Percentiles rank a stretch among this genome's conserved stretches.
Evolutionary conservation across 2,888 invertebrate genomes (phyloP).

Genomic region (Erebia ligea): DNA sequence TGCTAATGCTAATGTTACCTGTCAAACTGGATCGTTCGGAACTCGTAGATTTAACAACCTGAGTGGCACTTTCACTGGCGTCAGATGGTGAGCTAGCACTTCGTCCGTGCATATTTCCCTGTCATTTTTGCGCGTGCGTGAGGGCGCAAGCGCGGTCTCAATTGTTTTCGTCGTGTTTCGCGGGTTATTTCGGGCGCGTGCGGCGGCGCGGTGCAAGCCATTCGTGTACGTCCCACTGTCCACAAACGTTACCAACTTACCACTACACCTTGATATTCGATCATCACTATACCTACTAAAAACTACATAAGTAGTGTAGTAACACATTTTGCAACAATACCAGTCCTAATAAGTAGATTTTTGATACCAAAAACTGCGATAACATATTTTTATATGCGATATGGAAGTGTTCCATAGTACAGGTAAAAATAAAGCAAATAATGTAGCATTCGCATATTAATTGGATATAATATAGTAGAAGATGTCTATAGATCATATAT

Average conservation of each 20-base stretch:
- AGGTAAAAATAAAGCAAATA: too few species aligned
- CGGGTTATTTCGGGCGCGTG: conserved; percentile 76
- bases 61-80: conserved; percentile 47
- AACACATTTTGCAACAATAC: too few species aligned
- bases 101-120: conserved; percentile 64
- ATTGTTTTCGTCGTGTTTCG: conserved; percentile 83
- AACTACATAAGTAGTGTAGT: too few species aligned
- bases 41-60: conserved; percentile 31
- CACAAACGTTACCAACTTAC: conserved; percentile 63
- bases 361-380: too few species aligned
- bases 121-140: conserved; percentile 73
- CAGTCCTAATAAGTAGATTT: too few species aligned
- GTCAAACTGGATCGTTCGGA: conserved; percentile 44
- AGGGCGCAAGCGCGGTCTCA: conserved; percentile 71
- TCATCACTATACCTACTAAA: conserved; percentile 41
- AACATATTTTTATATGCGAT: too few species aligned
- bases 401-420: too few species aligned
- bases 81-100: conserved; percentile 43
- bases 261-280: conserved; percentile 62
- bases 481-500: too few species aligned
- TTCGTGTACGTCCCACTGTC: conserved; percentile 66
- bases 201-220: conserved; percentile 68
- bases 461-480: too few species aligned
- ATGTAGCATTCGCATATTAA: too few species aligned
- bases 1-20: too few species aligned